Evolutionary conservation across 2,797 vertebrate genomes (phyloP).

Genomic region (Odontamblyopus rebecca): DNA sequence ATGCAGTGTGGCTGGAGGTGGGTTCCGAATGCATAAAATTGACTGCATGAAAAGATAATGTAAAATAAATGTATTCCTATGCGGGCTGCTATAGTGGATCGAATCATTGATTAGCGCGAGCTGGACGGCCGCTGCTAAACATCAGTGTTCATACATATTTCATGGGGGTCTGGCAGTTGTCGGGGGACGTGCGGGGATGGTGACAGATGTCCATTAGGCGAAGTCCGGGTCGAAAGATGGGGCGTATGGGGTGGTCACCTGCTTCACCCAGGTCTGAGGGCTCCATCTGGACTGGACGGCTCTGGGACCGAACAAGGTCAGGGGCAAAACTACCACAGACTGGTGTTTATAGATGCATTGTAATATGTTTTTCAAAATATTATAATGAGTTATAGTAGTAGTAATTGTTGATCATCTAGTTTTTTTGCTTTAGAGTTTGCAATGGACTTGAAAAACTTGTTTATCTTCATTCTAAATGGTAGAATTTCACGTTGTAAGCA

Average conservation of each 20-base stretch:
- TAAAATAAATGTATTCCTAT: constrained; percentile 71
- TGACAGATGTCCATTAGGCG: constrained; percentile 83
- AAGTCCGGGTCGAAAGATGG: constrained; percentile 55
- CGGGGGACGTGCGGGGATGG: constrained; percentile 75
- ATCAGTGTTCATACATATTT: constrained; percentile 82
- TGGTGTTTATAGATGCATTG: constrained; percentile 5
- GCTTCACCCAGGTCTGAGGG: constrained; percentile 57
- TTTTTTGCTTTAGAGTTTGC: not conserved
- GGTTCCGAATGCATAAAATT: constrained; percentile 72
- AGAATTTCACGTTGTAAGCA: too few relatives aligned
- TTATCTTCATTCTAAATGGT: too few relatives aligned
- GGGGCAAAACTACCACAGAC: constrained; percentile 25
- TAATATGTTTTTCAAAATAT: not conserved
- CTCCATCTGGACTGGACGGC: constrained; percentile 71
- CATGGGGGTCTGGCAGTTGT: constrained; percentile 69
- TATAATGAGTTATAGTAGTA: not conserved
- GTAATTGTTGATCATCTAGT: not conserved
- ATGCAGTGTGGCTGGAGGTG: constrained; percentile 54
- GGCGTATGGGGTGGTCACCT: constrained; percentile 61
- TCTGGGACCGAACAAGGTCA: constrained; percentile 29
- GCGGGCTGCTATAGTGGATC: constrained; percentile 51
- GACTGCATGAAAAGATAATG: constrained; percentile 71
- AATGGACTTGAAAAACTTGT: too few relatives aligned
- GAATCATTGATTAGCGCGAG: constrained; percentile 74
- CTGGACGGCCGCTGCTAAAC: constrained; percentile 50